A percentile compares a stretch with the other conserved stretches of the same genome.
phyloP scores from a whole-genome alignment of 2,113 vertebrate species.

The Anhinga anhinga region DNA sequence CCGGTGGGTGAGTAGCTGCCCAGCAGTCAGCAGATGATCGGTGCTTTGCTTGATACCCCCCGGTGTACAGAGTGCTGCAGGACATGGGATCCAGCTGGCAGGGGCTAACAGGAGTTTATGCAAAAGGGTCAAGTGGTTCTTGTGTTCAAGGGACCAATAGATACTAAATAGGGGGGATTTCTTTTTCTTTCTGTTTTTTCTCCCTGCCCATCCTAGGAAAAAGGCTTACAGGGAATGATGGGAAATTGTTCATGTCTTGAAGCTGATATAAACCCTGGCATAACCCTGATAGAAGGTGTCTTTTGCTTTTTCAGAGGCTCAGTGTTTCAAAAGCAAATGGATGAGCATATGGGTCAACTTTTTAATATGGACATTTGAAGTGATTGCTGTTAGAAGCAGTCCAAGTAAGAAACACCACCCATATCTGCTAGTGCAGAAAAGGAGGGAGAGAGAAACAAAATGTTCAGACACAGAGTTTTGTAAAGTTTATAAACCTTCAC shows the following conservation, averaged over 20 bases:
- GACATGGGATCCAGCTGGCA: slow-evolving; percentile 29
- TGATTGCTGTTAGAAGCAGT: background rate
- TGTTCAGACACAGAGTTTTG: background rate
- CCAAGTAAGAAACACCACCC: background rate
- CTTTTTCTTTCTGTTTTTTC: no score
- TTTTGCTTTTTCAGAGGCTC: background rate
- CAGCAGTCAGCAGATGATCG: background rate
- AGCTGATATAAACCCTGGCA: background rate
- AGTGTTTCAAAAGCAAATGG: background rate
- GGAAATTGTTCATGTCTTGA: background rate
- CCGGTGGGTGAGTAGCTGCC: background rate
- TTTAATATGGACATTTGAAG: background rate
- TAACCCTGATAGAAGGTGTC: background rate
- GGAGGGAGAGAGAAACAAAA: background rate
- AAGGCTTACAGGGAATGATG: background rate
- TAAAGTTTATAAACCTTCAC: background rate
- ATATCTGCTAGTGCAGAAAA: background rate
- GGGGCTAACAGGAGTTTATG: slow-evolving; percentile 1
- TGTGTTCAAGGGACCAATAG: slow-evolving; percentile 1
- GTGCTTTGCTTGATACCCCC: background rate
- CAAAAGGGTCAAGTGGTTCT: slow-evolving; percentile 59
- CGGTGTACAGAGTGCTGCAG: background rate
- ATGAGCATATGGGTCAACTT: background rate
- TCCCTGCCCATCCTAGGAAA: background rate
- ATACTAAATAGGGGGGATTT: background rate